phyloP scores from a whole-genome alignment of 2,888 invertebrate species.

The Noctuana brunneofusca region DNA sequence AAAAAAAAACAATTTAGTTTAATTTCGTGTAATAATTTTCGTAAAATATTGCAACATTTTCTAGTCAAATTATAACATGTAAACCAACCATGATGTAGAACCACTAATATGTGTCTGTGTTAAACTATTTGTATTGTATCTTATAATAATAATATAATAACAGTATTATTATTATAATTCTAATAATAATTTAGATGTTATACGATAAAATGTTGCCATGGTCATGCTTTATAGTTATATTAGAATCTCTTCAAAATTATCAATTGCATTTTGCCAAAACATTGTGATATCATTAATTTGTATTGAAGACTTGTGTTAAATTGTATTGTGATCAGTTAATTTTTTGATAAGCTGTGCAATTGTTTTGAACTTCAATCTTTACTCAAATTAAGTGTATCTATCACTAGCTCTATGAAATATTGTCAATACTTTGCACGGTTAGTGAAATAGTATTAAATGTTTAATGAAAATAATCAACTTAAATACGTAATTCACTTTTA shows the following conservation, averaged over 20 bases:
- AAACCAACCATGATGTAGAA: background rate
- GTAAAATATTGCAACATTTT: background rate
- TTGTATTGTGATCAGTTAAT: background rate
- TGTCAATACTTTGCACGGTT: slow-evolving; percentile 28
- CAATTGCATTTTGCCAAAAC: background rate
- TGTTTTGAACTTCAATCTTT: background rate
- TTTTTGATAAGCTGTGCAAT: background rate
- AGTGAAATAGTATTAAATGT: slow-evolving; percentile 22
- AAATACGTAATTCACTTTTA: slow-evolving; percentile 1
- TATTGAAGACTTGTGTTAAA: slow-evolving; percentile 8
- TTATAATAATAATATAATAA: slow-evolving; percentile 1
- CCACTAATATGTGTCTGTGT: background rate
- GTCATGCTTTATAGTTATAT: background rate
- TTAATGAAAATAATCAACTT: background rate
- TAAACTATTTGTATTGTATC: background rate
- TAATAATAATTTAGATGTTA: background rate
- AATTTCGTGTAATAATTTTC: too few species aligned
- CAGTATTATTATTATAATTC: slow-evolving; percentile 5
- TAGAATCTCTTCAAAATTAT: background rate
- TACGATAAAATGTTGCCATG: slow-evolving; percentile 12
- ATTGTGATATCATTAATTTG: slow-evolving; percentile 8
- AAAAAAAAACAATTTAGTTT: too few species aligned
- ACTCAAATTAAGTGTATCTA: background rate
- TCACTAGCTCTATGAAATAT: slow-evolving; percentile 12
- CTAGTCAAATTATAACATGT: background rate